Base-by-base conservation (phyloP, 2,888 invertebrate species). In the Lamellibrachia satsuma region DNA sequence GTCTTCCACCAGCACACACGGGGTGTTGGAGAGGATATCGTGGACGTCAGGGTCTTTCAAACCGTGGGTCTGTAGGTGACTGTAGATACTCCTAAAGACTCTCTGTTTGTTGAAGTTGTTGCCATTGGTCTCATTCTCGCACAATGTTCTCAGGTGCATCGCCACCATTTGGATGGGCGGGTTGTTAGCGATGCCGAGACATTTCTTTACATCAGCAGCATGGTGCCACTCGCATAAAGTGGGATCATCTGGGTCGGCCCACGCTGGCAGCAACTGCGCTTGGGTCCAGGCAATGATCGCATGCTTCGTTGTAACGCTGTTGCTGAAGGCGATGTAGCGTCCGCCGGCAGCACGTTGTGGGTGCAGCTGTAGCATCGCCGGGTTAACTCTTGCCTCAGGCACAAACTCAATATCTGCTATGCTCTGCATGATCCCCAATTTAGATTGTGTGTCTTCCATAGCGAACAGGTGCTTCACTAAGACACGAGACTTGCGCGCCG, bases 401-500 rank as follows among this genome's bases (percentile, higher is more conserved):
- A 94, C 75, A 52, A 94, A 94, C 90, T 91, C 91, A 7, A 94
- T 92, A 51, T 93, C 93, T 7, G 90, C 52, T 7, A 94, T 92
- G 11, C 90, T 75, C 22, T 92, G 75, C 55, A 94, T 52, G 52
- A 94, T 91, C 15, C 1, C 60, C 92, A 92, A 55, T 93, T 92
- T 91, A 15, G 92, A 92, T 7, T 93, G 90, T 4, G 93, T 75
- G 90, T 94, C 6, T 27, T 92, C 52, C 92, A 93, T 93, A 9
- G 51, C 52, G 52, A 93, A 93, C 52, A 94, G 93, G 90, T 94
- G 93, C 52, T 94, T 90, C 9, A 92, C 91, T 11, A 94, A 93
- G 6, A 93, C 93, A 9, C 94, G 51, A 39, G 94, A 92, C 92
- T 94, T 94, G 92, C 93, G 92, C 52, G 93, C 92, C n/a, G 94